Evolutionary conservation across 2,797 vertebrate species (phyloP).

Genomic region (Masticophis lateralis): DNA sequence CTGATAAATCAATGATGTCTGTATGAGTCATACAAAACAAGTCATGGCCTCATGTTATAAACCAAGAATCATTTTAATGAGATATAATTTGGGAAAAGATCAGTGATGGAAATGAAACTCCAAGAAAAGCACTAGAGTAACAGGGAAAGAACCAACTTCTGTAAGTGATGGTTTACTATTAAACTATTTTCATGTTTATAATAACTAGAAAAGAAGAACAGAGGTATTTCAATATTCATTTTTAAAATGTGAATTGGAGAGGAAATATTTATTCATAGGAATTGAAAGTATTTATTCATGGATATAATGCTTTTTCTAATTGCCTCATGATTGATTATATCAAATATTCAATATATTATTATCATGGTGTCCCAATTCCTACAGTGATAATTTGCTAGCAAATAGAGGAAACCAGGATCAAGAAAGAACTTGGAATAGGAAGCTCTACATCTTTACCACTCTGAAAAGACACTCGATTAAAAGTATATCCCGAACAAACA

Average conservation of each 20-base stretch:
- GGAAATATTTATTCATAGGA: neutral
- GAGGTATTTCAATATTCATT: neutral
- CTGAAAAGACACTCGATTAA: neutral
- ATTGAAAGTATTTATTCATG: neutral
- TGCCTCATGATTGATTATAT: neutral
- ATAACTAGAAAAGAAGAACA: neutral
- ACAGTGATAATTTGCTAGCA: neutral
- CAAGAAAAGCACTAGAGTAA: neutral
- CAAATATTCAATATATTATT: neutral
- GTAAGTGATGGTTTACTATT: neutral
- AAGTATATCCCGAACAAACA: neutral
- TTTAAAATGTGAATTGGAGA: neutral
- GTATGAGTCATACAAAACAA: neutral
- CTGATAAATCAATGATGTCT: neutral
- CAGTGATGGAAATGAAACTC: neutral
- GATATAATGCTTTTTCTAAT: neutral
- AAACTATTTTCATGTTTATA: neutral
- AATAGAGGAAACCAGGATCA: neutral
- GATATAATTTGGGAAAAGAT: neutral
- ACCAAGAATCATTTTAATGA: neutral
- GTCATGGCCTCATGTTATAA: neutral
- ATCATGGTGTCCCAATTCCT: neutral
- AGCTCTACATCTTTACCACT: neutral
- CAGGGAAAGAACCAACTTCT: neutral
- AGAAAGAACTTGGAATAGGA: neutral